phyloP scores from a whole-genome alignment of 2,797 vertebrate species.

The Poeciliopsis presidionis region DNA sequence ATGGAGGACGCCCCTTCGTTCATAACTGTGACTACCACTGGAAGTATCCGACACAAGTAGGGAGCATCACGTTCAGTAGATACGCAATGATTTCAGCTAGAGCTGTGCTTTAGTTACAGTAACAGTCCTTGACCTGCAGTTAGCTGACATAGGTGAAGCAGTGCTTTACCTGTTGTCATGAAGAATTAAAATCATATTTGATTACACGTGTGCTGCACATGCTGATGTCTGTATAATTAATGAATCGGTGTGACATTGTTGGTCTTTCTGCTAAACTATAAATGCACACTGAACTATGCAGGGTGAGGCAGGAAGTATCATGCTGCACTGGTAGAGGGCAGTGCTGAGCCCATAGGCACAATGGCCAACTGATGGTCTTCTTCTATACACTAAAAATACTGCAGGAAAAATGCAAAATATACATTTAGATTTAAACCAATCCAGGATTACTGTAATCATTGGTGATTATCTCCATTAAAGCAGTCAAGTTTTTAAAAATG shows the following conservation, averaged over 20 bases:
- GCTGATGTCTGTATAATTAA: not conserved
- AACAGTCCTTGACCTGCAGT: not conserved
- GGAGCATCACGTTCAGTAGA: constrained; percentile 13
- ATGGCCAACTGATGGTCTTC: not conserved
- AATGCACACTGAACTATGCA: not conserved
- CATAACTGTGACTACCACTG: constrained; percentile 91
- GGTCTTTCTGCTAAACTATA: not conserved
- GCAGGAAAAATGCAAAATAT: not conserved
- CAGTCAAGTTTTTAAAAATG: not conserved
- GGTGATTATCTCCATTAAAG: not conserved
- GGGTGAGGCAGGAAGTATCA: not conserved
- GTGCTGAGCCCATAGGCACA: not conserved
- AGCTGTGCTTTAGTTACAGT: not conserved
- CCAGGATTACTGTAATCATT: not conserved
- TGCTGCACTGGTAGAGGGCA: not conserved
- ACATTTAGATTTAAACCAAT: not conserved
- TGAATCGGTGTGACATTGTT: not conserved
- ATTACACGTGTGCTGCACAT: not conserved
- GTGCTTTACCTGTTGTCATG: not conserved
- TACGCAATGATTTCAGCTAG: not conserved
- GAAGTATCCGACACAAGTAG: constrained; percentile 89
- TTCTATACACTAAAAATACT: not conserved
- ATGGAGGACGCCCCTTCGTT: constrained; percentile 96
- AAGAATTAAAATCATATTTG: too few species aligned
- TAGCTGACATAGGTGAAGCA: not conserved